phyloP scores from a whole-genome alignment of 2,797 vertebrate genomes.

The Hemitrygon akajei region DNA sequence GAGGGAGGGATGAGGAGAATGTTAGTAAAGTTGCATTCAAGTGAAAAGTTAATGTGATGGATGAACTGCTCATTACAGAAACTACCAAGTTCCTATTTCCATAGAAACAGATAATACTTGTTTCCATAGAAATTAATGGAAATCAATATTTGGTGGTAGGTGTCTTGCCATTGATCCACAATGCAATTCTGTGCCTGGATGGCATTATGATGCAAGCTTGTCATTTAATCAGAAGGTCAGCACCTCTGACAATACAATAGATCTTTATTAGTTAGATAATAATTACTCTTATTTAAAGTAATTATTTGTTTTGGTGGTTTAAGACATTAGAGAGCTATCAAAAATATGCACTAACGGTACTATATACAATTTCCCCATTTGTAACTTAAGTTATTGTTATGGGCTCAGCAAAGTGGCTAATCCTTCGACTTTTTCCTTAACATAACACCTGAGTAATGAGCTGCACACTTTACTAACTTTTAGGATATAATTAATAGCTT shows the following conservation, averaged over 20 bases:
- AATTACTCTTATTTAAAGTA: background rate
- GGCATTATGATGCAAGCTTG: background rate
- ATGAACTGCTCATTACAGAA: background rate
- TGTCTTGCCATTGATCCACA: background rate
- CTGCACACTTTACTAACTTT: background rate
- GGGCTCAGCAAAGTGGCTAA: background rate
- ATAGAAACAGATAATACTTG: background rate
- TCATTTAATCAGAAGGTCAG: background rate
- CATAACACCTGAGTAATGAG: background rate
- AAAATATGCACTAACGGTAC: background rate
- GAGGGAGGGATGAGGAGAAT: background rate
- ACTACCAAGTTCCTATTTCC: background rate
- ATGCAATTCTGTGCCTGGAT: background rate
- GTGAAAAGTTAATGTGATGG: background rate
- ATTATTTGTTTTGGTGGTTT: background rate
- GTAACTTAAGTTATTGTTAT: background rate
- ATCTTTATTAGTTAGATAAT: background rate
- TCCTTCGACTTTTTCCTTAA: background rate
- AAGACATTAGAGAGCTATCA: background rate
- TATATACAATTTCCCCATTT: background rate
- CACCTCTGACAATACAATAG: background rate
- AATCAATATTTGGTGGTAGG: background rate
- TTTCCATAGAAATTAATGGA: background rate
- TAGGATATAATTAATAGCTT: background rate
- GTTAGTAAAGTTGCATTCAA: background rate